Percentiles rank a stretch among this genome's conserved stretches.
Evolutionary conservation across 2,797 vertebrate species (phyloP).

Genomic region (Menidia menidia): DNA sequence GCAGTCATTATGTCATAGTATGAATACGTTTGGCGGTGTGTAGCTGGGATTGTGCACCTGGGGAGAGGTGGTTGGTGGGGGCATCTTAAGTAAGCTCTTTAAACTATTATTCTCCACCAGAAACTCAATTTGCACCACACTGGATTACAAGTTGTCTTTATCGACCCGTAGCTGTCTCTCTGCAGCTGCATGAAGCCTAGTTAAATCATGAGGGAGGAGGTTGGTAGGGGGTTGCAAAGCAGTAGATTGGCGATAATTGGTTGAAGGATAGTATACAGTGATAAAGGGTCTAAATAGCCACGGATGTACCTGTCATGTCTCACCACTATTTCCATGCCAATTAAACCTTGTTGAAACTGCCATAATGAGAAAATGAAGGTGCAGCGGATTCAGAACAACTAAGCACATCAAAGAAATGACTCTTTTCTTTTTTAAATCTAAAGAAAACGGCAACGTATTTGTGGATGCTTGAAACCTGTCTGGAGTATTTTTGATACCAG

Average conservation of each 20-base stretch:
- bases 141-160: conserved; percentile 65
- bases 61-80: not conserved
- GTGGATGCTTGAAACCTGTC: conserved; percentile 21
- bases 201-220: conserved; percentile 69
- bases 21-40: conserved; percentile 23
- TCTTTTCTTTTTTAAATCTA: conserved; percentile 29
- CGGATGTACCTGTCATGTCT: conserved; percentile 72
- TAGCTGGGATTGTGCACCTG: not conserved
- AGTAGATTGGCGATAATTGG: conserved; percentile 80
- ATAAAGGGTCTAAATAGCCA: conserved; percentile 74
- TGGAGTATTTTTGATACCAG: conserved; percentile 3
- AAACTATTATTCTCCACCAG: conserved; percentile 57
- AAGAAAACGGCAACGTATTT: conserved; percentile 4
- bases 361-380: conserved; percentile 70
- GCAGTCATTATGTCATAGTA: not conserved
- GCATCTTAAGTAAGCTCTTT: conserved; percentile 47
- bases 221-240: conserved; percentile 63
- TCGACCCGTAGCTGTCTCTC: conserved; percentile 57
- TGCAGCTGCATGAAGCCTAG: conserved; percentile 57
- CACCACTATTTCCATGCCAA: conserved; percentile 78
- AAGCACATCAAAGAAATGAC: conserved; percentile 46
- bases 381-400: conserved; percentile 65
- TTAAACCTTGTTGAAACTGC: conserved; percentile 77
- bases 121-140: conserved; percentile 77
- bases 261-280: conserved; percentile 76